These are phyloP conservation scores for Cyclina sinensis DNA, from an alignment of 1,140 invertebrate genomes.

Conservation along the genomic window DNA sequence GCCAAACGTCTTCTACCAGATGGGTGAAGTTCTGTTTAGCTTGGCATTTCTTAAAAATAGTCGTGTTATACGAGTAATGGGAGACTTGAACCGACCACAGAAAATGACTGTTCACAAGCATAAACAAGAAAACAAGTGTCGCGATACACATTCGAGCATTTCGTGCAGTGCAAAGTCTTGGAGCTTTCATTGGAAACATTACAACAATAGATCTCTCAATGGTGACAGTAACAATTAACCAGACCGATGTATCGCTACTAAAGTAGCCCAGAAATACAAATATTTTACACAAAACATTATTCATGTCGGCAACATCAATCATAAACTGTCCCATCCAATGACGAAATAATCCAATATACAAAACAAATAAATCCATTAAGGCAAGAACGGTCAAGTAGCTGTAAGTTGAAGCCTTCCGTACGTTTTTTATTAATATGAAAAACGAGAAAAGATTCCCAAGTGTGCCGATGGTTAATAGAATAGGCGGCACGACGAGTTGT, in stretches of 20 bases:
- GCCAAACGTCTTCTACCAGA: slow-evolving; percentile 76
- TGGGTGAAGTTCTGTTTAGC: slow-evolving; percentile 49
- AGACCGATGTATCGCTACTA: slow-evolving; percentile 83
- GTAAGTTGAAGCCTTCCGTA: slow-evolving; percentile 80
- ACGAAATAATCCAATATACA: slow-evolving; percentile 82
- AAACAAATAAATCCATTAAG: slow-evolving; percentile 81
- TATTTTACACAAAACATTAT: slow-evolving; percentile 80
- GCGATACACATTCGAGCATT: slow-evolving; percentile 76
- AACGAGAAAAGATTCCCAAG: slow-evolving; percentile 84
- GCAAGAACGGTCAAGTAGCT: slow-evolving; percentile 81
- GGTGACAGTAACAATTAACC: slow-evolving; percentile 86
- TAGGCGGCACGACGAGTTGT: slow-evolving; percentile 76
- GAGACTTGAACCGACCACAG: slow-evolving; percentile 75
- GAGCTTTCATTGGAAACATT: slow-evolving; percentile 82
- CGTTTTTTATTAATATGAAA: slow-evolving; percentile 75
- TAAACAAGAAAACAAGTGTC: slow-evolving; percentile 68
- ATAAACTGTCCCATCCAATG: slow-evolving; percentile 81
- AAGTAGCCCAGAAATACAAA: slow-evolving; percentile 80
- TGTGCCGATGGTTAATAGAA: slow-evolving; percentile 81
- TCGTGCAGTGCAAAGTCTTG: slow-evolving; percentile 77
- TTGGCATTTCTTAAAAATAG: slow-evolving; percentile 60
- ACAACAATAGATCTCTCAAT: slow-evolving; percentile 85
- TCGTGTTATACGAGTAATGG: slow-evolving; percentile 27
- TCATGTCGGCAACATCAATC: slow-evolving; percentile 73
- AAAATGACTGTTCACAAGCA: slow-evolving; percentile 81